A percentile compares a stretch with the other conserved stretches of the same genome.
These are phyloP conservation scores for Labrus mixtus DNA, from an alignment of 2,113 vertebrate genomes.

Conservation along the genomic window DNA sequence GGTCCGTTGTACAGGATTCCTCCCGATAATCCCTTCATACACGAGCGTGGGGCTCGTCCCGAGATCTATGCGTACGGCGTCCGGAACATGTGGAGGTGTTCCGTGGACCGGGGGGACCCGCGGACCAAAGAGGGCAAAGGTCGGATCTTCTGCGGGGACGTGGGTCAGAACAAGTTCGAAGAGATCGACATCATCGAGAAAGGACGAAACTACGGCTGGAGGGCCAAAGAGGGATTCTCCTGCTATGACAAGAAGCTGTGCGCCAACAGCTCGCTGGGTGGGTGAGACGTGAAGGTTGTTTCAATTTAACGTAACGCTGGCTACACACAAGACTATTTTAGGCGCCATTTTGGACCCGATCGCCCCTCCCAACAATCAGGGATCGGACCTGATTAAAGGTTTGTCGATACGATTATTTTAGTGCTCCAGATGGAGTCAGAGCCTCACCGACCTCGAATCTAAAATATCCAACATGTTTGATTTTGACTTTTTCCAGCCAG, in stretches of 20 bases:
- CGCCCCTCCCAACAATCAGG: too few species aligned
- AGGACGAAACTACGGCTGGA: slow-evolving; percentile 95
- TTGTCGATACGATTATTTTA: too few species aligned
- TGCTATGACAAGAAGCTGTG: slow-evolving; percentile 97
- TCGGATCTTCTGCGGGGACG: slow-evolving; percentile 95
- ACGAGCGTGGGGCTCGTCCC: slow-evolving; percentile 85
- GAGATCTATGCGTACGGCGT: slow-evolving; percentile 93
- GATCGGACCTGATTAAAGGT: too few species aligned
- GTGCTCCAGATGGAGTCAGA: too few species aligned
- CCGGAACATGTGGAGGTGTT: slow-evolving; percentile 98
- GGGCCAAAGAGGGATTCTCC: slow-evolving; percentile 94
- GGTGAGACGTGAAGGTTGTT: slow-evolving; percentile 4
- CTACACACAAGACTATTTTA: too few species aligned
- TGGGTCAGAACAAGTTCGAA: slow-evolving; percentile 97
- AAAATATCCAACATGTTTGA: too few species aligned
- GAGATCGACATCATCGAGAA: slow-evolving; percentile 93
- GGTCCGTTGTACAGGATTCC: slow-evolving; percentile 91
- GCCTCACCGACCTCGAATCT: too few species aligned
- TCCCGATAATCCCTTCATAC: slow-evolving; percentile 90
- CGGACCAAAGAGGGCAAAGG: slow-evolving; percentile 88
- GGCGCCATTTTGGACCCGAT: too few species aligned
- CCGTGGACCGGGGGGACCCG: slow-evolving; percentile 91
- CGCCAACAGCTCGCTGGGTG: slow-evolving; percentile 91
- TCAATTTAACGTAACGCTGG: too few species aligned
- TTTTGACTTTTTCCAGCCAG: too few species aligned